Percentiles rank a stretch among this genome's conserved stretches.
Conservation (phyloP, 2,797 vertebrate species). For the Rhyacichthys aspro region DNA sequence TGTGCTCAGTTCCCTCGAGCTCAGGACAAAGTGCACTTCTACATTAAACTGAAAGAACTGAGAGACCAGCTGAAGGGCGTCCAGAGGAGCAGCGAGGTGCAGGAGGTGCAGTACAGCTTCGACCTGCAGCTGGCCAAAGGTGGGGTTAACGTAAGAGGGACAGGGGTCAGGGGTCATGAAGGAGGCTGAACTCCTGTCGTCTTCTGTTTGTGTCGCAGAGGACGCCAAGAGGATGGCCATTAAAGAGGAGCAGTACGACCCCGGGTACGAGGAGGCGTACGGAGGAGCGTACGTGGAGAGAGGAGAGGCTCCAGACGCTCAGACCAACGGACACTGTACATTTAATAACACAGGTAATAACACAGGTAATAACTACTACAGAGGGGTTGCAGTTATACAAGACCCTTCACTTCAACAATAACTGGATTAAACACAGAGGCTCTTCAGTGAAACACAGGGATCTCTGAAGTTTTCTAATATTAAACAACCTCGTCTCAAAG, state of each 20-base stretch:
- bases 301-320: slow-evolving; percentile 42
- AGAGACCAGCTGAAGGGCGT: slow-evolving; percentile 90
- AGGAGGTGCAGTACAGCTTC: slow-evolving; percentile 90
- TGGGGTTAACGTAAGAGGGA: slow-evolving; percentile 43
- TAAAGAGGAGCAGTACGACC: slow-evolving; percentile 97
- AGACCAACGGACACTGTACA: slow-evolving; percentile 80
- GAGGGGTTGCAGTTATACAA: no score
- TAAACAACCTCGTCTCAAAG: no score
- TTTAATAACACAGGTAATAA: slow-evolving; percentile 81
- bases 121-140: slow-evolving; percentile 92
- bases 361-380: slow-evolving; percentile 80
- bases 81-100: slow-evolving; percentile 76
- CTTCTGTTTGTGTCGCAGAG: slow-evolving; percentile 76
- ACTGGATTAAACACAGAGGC: no score
- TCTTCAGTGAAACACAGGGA: no score
- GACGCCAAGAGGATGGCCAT: slow-evolving; percentile 96
- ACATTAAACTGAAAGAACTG: slow-evolving; percentile 95
- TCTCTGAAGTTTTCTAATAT: no score
- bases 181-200: background rate
- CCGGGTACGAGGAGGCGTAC: slow-evolving; percentile 93
- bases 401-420: no score
- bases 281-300: slow-evolving; percentile 83
- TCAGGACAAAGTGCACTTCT: slow-evolving; percentile 99
- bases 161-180: background rate
- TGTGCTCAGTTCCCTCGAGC: slow-evolving; percentile 98